Conservation (phyloP, 2,797 vertebrate genomes). For the Gorsachius magnificus region DNA sequence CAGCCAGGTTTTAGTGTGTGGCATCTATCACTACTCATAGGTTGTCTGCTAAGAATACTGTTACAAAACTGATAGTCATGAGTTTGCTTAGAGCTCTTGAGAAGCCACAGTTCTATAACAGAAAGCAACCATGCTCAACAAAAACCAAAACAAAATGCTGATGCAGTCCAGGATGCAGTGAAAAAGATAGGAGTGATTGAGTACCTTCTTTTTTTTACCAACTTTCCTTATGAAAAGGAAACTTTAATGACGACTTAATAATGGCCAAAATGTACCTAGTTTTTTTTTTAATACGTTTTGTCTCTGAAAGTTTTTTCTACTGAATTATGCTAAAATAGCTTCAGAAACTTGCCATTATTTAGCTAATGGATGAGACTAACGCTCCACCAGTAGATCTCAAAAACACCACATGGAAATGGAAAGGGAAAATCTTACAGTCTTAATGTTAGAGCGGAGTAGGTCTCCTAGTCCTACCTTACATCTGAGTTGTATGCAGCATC, state of each 20-base stretch:
- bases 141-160: background rate
- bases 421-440: background rate
- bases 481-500: background rate
- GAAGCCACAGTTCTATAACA: background rate
- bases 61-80: background rate
- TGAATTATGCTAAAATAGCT: background rate
- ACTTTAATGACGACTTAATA: background rate
- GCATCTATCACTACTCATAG: background rate
- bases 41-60: background rate
- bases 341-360: background rate
- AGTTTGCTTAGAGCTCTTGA: background rate
- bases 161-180: background rate
- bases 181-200: background rate
- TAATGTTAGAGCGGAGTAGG: background rate
- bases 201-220: background rate
- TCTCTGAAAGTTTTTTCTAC: background rate
- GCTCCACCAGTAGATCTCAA: background rate
- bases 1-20: background rate
- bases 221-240: background rate
- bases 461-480: background rate
- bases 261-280: too few species aligned
- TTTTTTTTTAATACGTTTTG: background rate
- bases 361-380: background rate
- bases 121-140: background rate
- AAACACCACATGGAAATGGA: background rate